Percentiles rank a stretch among this genome's conserved stretches.
Conservation (phyloP, 2,797 vertebrate genomes). For the Sebastes kiyomatsui region DNA sequence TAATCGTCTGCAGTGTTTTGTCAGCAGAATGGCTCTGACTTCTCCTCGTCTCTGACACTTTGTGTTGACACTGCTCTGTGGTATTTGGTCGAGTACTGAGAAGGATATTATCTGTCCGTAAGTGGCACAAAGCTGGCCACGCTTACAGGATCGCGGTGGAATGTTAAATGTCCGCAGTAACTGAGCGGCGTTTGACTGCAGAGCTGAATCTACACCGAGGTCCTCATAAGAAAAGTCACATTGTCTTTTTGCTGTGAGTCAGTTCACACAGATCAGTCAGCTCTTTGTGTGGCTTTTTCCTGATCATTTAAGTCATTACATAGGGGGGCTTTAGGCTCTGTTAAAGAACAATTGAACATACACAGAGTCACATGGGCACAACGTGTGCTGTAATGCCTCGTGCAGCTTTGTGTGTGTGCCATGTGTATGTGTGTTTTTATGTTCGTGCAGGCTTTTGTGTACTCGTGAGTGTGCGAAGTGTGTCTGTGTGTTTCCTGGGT, state of each 20-base stretch:
- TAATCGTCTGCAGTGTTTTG: background rate
- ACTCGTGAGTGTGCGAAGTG: background rate
- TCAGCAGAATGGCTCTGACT: background rate
- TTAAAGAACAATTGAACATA: constrained; percentile 37
- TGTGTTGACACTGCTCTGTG: constrained; percentile 12
- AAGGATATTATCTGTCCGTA: constrained; percentile 19
- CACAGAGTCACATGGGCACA: constrained; percentile 11
- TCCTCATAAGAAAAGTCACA: constrained; percentile 25
- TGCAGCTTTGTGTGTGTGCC: background rate
- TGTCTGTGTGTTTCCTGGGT: constrained; percentile 37
- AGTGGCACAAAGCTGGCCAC: constrained; percentile 42
- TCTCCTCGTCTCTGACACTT: background rate
- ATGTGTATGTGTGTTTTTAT: background rate
- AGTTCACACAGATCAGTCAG: constrained; percentile 5
- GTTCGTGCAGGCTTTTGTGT: background rate
- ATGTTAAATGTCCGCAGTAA: constrained; percentile 35
- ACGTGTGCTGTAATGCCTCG: background rate
- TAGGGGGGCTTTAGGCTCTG: background rate
- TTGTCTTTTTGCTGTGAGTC: constrained; percentile 35
- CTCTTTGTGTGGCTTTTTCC: constrained; percentile 37
- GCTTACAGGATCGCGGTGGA: constrained; percentile 9
- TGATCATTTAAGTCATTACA: constrained; percentile 39
- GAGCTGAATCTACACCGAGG: constrained; percentile 4
- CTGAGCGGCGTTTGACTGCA: background rate
- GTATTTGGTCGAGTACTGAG: constrained; percentile 10